Evolutionary conservation across 2,888 invertebrate species (phyloP), one percentile per base, ranked within the genome.

Genomic region (Chouioia cunea): DNA sequence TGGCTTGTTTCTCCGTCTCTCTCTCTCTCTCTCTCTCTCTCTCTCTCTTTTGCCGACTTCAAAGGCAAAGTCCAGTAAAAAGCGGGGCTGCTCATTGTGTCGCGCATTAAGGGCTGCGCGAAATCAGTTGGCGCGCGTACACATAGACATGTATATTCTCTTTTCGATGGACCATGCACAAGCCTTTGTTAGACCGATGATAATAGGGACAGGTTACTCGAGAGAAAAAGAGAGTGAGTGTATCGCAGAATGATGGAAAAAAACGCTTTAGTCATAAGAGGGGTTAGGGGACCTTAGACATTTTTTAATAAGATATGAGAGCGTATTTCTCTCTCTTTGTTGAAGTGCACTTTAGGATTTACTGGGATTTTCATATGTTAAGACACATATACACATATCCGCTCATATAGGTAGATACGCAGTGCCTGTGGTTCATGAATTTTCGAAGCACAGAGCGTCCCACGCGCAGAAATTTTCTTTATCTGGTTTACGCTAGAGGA

Each of bases 31-130:
- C 27, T 53, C 48, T 64, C 14, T 36, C 44, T 8, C 47, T 58
- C 58, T 48, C 36, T 43, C 60, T 65, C 20, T 53, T 22, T 58
- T 14, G 20, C 62, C 65, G 62, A 73, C 75, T 76, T 77, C 77
- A 77, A 77, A 77, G 77, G 73, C 74, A 43, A 53, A 54, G 73
- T 70, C 70, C 73, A 69, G 70, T 66, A 65, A 74, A 73, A 74
- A 71, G 66, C 60, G 44, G 65, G 67, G 62, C 70, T 71, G 65
- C 27, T 60, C 74, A 70, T 73, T 71, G 69, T 67, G 71, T 57
- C 73, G 71, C 71, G 74, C 73, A 75, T 74, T 71, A 74, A 66
- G 65, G 71, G 69, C 27, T 27, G 27, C 69, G 72, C 74, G 63
- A 75, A 76, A 76, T 76, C 76, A 73, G 73, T 71, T 62, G 56